These are phyloP conservation scores for Drosophila kambysellisi DNA, from an alignment of 2,888 invertebrate species.

Conservation along the genomic window DNA sequence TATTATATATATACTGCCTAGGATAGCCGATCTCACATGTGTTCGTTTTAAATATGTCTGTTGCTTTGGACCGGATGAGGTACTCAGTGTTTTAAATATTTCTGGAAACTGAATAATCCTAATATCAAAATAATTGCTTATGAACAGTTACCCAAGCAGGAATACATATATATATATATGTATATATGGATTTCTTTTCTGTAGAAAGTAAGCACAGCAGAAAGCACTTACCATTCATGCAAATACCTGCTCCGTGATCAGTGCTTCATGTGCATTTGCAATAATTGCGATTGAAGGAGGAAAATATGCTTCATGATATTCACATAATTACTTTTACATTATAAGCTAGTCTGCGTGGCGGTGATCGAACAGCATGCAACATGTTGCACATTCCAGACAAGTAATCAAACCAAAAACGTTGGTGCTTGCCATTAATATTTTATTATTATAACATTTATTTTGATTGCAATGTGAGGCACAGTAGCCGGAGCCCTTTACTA, in stretches of 20 bases:
- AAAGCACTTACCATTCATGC: background rate
- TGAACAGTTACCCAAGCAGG: background rate
- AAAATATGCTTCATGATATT: background rate
- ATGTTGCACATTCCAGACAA: slow-evolving; percentile 25
- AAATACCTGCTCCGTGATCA: background rate
- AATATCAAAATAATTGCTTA: background rate
- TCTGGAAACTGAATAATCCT: too few relatives aligned
- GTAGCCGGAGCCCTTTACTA: slow-evolving; percentile 11
- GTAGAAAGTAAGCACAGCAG: background rate
- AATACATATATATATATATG: background rate
- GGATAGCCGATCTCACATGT: background rate
- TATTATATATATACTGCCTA: background rate
- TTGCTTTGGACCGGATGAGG: too few relatives aligned
- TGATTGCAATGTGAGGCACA: slow-evolving; percentile 44
- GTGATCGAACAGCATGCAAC: slow-evolving; percentile 12
- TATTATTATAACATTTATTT: slow-evolving; percentile 41
- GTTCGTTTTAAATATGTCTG: too few relatives aligned
- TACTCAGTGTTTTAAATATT: too few relatives aligned
- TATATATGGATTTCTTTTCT: background rate
- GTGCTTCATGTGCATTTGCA: background rate
- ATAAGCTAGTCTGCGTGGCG: background rate
- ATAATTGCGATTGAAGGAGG: too few relatives aligned
- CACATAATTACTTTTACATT: background rate
- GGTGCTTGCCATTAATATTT: slow-evolving; percentile 12
- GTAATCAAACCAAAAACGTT: background rate